Conservation (phyloP, 1,140 invertebrate species). For the Scaptomyza hsui region DNA sequence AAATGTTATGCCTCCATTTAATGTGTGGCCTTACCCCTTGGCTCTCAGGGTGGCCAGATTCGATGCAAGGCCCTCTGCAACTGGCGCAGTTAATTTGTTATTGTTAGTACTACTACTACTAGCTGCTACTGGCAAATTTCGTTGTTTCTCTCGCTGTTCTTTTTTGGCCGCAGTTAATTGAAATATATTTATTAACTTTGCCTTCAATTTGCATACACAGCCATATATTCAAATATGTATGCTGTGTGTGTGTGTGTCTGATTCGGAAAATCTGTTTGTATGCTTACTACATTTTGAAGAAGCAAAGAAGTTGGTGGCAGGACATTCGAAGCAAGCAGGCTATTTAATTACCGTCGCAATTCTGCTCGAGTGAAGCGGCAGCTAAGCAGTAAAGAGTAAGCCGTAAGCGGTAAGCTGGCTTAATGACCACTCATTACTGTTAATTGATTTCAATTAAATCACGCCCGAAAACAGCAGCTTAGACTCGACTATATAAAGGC, state of each 20-base stretch:
- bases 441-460: slow-evolving; percentile 84
- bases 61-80: slow-evolving; percentile 25
- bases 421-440: slow-evolving; percentile 83
- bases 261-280: background rate
- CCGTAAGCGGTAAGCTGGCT: slow-evolving; percentile 59
- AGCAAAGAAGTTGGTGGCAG: too few relatives aligned
- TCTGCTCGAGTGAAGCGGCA: slow-evolving; percentile 18
- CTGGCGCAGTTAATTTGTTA: slow-evolving; percentile 72
- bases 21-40: slow-evolving; percentile 50
- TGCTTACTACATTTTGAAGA: background rate
- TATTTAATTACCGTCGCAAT: slow-evolving; percentile 27
- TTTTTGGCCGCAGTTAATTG: slow-evolving; percentile 51
- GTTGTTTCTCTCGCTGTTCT: background rate
- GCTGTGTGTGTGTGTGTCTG: slow-evolving; percentile 10
- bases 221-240: slow-evolving; percentile 31
- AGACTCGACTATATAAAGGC: slow-evolving; percentile 44
- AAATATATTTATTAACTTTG: slow-evolving; percentile 71
- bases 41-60: background rate
- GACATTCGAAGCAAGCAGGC: slow-evolving; percentile 4
- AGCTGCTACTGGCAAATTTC: slow-evolving; percentile 11
- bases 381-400: slow-evolving; percentile 44
- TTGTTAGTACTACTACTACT: slow-evolving; percentile 52
- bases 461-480: slow-evolving; percentile 63
- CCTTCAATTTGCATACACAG: slow-evolving; percentile 64
- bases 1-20: slow-evolving; percentile 66